Evolutionary conservation across 2,888 invertebrate species (phyloP).

Genomic region (Leptopilina syphax): DNA sequence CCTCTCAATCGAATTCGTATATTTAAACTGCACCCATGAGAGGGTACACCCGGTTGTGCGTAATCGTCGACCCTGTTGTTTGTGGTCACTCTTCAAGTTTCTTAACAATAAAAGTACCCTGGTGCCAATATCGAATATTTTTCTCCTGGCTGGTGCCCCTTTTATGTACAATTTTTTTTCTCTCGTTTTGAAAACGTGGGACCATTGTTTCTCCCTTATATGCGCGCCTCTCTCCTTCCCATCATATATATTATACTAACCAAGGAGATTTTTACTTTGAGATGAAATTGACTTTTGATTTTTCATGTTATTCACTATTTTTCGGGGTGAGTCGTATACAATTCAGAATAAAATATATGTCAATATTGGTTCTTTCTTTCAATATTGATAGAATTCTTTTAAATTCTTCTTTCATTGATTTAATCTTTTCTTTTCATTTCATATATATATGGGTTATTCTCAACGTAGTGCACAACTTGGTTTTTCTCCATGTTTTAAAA

Average conservation of each 20-base stretch:
- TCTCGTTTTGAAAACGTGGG: conserved; percentile 61
- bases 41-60: conserved; percentile 65
- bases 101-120: conserved; percentile 62
- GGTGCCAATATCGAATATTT: conserved; percentile 60
- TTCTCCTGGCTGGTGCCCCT: conserved; percentile 49
- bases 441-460: too few relatives aligned
- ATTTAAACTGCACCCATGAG: conserved; percentile 61
- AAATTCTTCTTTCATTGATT: too few relatives aligned
- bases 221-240: conserved; percentile 30
- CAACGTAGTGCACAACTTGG: too few relatives aligned
- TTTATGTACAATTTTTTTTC: conserved; percentile 58
- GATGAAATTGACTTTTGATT: conserved; percentile 9
- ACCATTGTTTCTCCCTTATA: conserved; percentile 60
- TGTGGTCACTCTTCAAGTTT: conserved; percentile 73
- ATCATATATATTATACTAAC: not conserved
- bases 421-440: too few relatives aligned
- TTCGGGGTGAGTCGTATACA: too few relatives aligned
- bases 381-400: too few relatives aligned
- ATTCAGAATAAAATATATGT: not conserved
- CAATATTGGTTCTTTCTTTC: not conserved
- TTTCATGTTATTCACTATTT: conserved; percentile 23
- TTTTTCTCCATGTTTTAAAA: too few relatives aligned
- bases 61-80: conserved; percentile 73
- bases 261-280: conserved; percentile 23
- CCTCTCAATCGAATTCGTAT: conserved; percentile 66